Conservation (phyloP, 2,113 vertebrate species). For the Octodon degus region DNA sequence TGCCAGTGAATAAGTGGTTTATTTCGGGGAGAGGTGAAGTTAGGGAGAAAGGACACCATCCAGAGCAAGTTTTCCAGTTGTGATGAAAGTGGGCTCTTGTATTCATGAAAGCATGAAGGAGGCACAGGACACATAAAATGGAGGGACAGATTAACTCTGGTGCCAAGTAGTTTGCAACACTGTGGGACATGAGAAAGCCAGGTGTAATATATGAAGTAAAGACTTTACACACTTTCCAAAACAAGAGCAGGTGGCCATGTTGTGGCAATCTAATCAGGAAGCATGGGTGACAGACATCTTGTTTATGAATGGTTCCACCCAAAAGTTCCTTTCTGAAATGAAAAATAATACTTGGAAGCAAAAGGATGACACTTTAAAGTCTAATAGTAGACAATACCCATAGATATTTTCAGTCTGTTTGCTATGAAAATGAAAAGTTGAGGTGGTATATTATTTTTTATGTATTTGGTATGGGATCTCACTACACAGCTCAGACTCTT, state of each 20-base stretch:
- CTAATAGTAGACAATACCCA: neutral
- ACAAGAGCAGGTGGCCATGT: neutral
- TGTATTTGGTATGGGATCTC: no score
- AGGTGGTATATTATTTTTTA: neutral
- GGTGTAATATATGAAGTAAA: neutral
- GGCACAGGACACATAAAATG: neutral
- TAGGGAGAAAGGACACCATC: neutral
- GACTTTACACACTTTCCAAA: neutral
- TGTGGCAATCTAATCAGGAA: neutral
- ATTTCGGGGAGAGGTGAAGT: neutral
- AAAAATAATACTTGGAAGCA: neutral
- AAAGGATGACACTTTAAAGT: neutral
- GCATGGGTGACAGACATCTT: neutral
- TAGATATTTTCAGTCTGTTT: neutral
- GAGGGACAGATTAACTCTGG: neutral
- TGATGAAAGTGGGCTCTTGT: neutral
- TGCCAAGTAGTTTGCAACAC: neutral
- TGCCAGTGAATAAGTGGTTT: neutral
- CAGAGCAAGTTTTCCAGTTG: neutral
- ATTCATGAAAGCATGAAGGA: neutral
- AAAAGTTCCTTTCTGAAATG: neutral
- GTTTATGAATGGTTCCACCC: constrained; percentile 29
- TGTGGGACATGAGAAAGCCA: neutral
- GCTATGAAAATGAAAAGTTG: neutral
- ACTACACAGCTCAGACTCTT: no score